phyloP scores from a whole-genome alignment of 2,888 invertebrate genomes.

The Agriopis aurantiaria region DNA sequence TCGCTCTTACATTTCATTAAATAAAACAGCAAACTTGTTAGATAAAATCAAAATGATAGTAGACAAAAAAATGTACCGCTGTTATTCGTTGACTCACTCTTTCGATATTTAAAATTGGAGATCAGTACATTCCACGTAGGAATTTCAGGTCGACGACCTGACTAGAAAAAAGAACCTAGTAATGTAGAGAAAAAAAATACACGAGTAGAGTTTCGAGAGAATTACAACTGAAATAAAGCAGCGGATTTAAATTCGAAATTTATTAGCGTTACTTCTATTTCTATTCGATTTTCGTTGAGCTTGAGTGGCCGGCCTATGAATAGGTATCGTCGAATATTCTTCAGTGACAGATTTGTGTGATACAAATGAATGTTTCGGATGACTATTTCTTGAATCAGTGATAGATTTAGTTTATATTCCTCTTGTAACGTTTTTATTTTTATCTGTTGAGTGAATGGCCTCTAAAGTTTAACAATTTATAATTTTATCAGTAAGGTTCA shows the following conservation, averaged over 20 bases:
- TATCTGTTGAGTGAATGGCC: constrained; percentile 26
- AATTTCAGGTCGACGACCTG: constrained; percentile 73
- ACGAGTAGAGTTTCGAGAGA: constrained; percentile 33
- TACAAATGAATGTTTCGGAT: constrained; percentile 70
- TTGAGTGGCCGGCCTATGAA: constrained; percentile 66
- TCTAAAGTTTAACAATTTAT: constrained; percentile 11
- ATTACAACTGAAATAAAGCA: constrained; percentile 64
- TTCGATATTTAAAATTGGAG: constrained; percentile 64
- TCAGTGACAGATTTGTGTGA: constrained; percentile 82
- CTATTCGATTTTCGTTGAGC: constrained; percentile 63
- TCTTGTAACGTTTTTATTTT: constrained; percentile 49
- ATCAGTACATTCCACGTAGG: constrained; percentile 66
- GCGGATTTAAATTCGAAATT: constrained; percentile 72
- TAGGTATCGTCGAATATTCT: constrained; percentile 67
- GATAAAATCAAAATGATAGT: constrained; percentile 40
- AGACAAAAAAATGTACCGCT: constrained; percentile 45
- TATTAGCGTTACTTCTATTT: constrained; percentile 79
- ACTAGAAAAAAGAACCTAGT: constrained; percentile 66
- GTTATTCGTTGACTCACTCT: constrained; percentile 55
- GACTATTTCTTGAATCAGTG: constrained; percentile 61
- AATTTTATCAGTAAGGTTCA: constrained; percentile 5
- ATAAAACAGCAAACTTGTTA: constrained; percentile 48
- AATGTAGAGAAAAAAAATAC: constrained; percentile 69
- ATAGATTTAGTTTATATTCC: constrained; percentile 61
- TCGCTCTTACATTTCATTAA: constrained; percentile 46